Conservation (phyloP, 1,140 invertebrate genomes). For the Rhopalosiphum maidis region DNA sequence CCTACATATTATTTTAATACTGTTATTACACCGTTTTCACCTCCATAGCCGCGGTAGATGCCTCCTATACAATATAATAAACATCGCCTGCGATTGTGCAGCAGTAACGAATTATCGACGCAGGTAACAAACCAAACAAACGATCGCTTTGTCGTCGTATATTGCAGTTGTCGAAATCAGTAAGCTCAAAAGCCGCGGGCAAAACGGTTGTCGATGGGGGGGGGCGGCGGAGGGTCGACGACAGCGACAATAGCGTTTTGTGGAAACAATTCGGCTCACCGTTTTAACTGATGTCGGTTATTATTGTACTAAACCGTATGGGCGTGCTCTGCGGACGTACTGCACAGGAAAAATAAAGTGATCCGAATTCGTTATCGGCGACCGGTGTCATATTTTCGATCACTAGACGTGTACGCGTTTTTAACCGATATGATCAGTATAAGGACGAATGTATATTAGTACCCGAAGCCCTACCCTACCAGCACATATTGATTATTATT, state of each 20-base stretch:
- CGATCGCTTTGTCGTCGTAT: background rate
- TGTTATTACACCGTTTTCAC: background rate
- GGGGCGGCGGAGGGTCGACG: background rate
- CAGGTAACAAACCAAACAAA: background rate
- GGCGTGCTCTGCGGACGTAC: background rate
- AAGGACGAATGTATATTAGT: background rate
- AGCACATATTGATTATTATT: background rate
- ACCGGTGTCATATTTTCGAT: conserved; percentile 9
- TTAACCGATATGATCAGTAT: background rate
- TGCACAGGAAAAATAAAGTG: background rate
- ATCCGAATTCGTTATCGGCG: background rate
- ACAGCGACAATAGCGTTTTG: background rate
- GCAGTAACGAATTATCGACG: background rate
- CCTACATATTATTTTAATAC: background rate
- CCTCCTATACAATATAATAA: background rate
- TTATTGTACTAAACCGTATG: background rate
- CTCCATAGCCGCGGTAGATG: background rate
- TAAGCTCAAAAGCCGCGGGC: background rate
- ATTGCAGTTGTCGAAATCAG: background rate
- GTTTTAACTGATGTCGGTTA: background rate
- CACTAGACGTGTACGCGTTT: background rate
- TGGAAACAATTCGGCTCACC: background rate
- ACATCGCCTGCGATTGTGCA: background rate
- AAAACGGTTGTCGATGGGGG: background rate
- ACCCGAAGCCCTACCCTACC: background rate